Percentiles rank a stretch among this genome's conserved stretches.
phyloP scores from a whole-genome alignment of 2,888 invertebrate species.

The Napeogenes inachia region DNA sequence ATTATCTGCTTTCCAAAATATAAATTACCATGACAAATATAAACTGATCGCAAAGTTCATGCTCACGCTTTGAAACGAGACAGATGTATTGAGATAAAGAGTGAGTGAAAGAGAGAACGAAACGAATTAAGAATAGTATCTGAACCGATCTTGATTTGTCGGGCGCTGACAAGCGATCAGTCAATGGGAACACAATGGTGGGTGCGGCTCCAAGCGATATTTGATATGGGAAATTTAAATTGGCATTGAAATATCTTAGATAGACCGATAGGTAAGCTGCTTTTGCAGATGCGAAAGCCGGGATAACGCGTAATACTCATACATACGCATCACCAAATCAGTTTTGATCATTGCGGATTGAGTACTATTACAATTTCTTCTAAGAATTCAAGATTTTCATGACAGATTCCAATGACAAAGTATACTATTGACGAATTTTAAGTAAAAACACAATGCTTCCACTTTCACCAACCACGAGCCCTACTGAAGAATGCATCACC shows the following conservation, averaged over 20 bases:
- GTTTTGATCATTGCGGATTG: too few species aligned
- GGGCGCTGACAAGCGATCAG: conserved; percentile 68
- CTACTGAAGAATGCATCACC: conserved; percentile 44
- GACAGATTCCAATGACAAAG: too few species aligned
- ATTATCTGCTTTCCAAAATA: conserved; percentile 51
- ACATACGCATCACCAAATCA: background rate
- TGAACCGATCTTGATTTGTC: conserved; percentile 71
- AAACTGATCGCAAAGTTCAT: conserved; percentile 44
- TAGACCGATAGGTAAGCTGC: conserved; percentile 6
- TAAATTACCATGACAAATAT: conserved; percentile 63
- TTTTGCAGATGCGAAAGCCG: background rate
- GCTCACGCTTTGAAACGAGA: conserved; percentile 40
- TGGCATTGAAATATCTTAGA: conserved; percentile 50
- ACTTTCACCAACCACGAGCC: conserved; percentile 50
- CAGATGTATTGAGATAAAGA: conserved; percentile 32
- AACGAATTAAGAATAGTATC: conserved; percentile 66
- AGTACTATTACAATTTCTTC: too few species aligned
- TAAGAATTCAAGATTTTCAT: too few species aligned
- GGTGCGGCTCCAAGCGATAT: conserved; percentile 51
- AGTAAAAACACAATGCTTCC: conserved; percentile 11
- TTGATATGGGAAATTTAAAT: conserved; percentile 53
- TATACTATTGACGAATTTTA: background rate
- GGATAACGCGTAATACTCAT: background rate
- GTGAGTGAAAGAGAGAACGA: conserved; percentile 38
- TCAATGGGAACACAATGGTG: conserved; percentile 56